A percentile compares a stretch with the other conserved stretches of the same genome.
Evolutionary conservation across 2,797 vertebrate species (phyloP).

Genomic region (Lutjanus argentimaculatus): DNA sequence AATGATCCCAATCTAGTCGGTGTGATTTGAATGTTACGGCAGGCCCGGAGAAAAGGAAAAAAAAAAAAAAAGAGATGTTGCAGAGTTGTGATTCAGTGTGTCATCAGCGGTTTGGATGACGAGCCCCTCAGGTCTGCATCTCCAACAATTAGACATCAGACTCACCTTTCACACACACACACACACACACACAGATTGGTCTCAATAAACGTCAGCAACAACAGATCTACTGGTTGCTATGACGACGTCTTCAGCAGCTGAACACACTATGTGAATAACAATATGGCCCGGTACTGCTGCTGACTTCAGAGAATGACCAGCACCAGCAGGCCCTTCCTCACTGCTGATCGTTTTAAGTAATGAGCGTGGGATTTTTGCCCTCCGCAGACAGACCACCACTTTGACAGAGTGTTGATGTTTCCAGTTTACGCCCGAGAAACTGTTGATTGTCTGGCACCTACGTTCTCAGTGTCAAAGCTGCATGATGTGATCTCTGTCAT

Average conservation of each 20-base stretch:
- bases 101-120: conserved; percentile 46
- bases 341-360: conserved; percentile 38
- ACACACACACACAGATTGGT: conserved; percentile 60
- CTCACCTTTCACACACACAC: conserved; percentile 60
- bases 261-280: conserved; percentile 85
- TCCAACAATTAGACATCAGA: conserved; percentile 62
- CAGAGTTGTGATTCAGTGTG: conserved; percentile 57
- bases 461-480: background rate
- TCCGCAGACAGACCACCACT: background rate
- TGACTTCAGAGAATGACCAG: conserved; percentile 70
- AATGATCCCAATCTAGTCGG: conserved; percentile 53
- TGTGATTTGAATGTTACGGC: conserved; percentile 47
- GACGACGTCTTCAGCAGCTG: conserved; percentile 78
- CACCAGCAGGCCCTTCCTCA: conserved; percentile 43
- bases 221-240: conserved; percentile 84
- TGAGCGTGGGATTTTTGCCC: conserved; percentile 26
- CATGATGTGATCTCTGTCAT: background rate
- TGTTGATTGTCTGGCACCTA: background rate
- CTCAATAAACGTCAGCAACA: conserved; percentile 83
- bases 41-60: conserved; percentile 1
- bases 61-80: conserved; percentile 36
- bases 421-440: background rate
- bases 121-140: conserved; percentile 56
- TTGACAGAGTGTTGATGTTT: background rate
- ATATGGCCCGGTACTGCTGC: conserved; percentile 63